A percentile compares a stretch with the other conserved stretches of the same genome.
Conservation (phyloP, 2,888 invertebrate genomes). For the Sepiola atlantica region DNA sequence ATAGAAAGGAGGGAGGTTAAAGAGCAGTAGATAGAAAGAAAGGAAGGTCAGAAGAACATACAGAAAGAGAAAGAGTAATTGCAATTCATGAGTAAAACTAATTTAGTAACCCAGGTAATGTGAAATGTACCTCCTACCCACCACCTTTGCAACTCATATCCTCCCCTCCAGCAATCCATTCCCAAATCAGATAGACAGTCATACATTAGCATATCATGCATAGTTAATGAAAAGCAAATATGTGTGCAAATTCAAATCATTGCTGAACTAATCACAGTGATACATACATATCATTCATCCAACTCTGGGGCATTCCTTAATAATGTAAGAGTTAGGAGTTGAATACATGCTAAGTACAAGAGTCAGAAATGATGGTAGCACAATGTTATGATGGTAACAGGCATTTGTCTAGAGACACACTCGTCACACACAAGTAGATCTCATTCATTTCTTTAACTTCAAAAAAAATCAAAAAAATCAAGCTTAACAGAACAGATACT, state of each 20-base stretch:
- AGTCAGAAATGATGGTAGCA: too few relatives aligned
- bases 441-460: too few relatives aligned
- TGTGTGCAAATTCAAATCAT: not conserved
- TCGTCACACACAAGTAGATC: too few relatives aligned
- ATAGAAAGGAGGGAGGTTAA: too few relatives aligned
- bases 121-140: not conserved
- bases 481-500: too few relatives aligned
- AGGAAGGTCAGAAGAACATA: too few relatives aligned
- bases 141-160: too few relatives aligned
- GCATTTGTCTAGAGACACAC: too few relatives aligned
- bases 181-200: not conserved
- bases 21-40: too few relatives aligned
- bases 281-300: not conserved
- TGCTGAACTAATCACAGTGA: not conserved
- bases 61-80: not conserved
- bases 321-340: not conserved
- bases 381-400: too few relatives aligned
- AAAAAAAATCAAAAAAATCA: too few relatives aligned
- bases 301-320: not conserved
- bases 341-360: not conserved
- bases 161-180: not conserved
- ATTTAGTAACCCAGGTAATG: not conserved
- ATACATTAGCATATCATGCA: not conserved
- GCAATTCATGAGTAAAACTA: not conserved
- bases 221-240: not conserved